Evolutionary conservation across 2,113 vertebrate genomes (phyloP).

Genomic region (Zosterops lateralis): DNA sequence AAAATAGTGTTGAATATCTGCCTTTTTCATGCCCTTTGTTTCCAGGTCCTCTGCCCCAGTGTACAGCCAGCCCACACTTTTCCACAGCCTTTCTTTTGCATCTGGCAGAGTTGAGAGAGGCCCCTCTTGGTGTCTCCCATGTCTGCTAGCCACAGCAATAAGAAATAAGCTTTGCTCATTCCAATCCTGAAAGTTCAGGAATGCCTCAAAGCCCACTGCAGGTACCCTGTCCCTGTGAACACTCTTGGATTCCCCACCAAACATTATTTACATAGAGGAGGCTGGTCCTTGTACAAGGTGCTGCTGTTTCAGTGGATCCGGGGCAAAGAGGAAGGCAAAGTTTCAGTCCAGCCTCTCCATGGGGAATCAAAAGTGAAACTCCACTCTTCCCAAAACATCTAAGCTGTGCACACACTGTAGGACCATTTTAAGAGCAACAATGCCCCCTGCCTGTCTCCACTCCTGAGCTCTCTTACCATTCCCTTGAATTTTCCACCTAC

Average conservation of each 20-base stretch:
- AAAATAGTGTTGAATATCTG: background rate
- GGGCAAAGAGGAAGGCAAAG: background rate
- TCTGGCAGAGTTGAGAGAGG: background rate
- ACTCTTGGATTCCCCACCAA: background rate
- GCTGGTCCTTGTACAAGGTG: background rate
- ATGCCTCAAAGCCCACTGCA: background rate
- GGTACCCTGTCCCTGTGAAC: background rate
- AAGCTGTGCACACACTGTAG: background rate
- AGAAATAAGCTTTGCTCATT: background rate
- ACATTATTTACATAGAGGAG: background rate
- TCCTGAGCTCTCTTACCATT: background rate
- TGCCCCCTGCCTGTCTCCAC: conserved; percentile 55
- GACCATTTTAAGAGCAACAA: conserved; percentile 57
- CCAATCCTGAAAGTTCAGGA: background rate
- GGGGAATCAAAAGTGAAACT: background rate
- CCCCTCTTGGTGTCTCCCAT: background rate
- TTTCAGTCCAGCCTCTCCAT: background rate
- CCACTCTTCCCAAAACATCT: background rate
- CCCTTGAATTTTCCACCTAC: background rate
- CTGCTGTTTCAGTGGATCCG: background rate
- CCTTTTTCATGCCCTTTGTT: background rate
- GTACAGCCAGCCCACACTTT: background rate
- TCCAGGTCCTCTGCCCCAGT: background rate
- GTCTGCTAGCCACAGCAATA: background rate
- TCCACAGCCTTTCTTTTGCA: background rate